Base-by-base conservation (phyloP, 92 coral and sea anemone species). In the Anthopleura xanthogrammica region DNA sequence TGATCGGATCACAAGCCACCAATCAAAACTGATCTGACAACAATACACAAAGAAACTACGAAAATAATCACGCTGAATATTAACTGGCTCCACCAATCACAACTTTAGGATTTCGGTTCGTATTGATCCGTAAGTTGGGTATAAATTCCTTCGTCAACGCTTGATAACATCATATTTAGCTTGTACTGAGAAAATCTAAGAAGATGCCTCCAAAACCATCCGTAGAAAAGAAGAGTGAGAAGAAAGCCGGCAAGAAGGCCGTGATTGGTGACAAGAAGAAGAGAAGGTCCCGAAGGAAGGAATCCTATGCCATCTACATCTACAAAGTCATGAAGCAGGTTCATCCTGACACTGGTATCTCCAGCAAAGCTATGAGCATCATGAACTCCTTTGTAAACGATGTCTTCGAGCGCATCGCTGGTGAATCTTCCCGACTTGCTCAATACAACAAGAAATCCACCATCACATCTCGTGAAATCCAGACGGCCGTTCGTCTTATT, bases 321-420 rank as follows among this genome's bases (percentile, higher is more conserved):
- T 92, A 92, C 94, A 93, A 91, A 82, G 97, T 93, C 66, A 85
- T 93, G 86, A 93, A 93, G 79, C 97, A 93, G 85, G 94, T 93
- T 82, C 97, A 93, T 75, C 97, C 97, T 5, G 97, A 93, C 92
- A 93, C 97, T 88, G 94, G 97, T 76, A 90, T 93, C 86, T 93
- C 97, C 84, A 93, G 97, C 86, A 90, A 92, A 88, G 96, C 96
- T 89, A 92, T 92, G 96, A 89, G 93, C 89, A 92, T 92, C 88
- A 92, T 92, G 96, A 92, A 92, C 88, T 90, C 96, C 78, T 92
- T 92, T 82, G 96, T 92, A 41, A 87, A 92, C 91, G 95, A 92
- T 83, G 90, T 92, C 88, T 92, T 92, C 89, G 95, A 92, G 86
- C 90, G 95, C 77, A 92, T 92, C 87, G 93, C 93, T 60, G 82